Evolutionary conservation across 2,113 vertebrate genomes (phyloP).

Genomic region (Perccottus glenii): DNA sequence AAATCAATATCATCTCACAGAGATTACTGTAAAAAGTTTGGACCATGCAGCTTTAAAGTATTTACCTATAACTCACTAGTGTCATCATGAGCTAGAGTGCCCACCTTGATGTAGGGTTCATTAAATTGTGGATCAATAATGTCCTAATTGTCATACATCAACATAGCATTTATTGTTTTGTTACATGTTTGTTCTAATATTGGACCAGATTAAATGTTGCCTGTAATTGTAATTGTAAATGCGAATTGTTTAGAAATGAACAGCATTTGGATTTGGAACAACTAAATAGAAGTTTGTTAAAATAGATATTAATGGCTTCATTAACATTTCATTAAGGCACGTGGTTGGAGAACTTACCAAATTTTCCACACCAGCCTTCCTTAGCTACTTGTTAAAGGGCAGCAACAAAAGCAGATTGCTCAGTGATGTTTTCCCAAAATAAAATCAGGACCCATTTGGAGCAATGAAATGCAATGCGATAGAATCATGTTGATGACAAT

Average conservation of each 20-base stretch:
- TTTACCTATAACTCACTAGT: too few species aligned
- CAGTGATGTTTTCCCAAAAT: conserved; percentile 1
- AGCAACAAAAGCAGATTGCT: neutral
- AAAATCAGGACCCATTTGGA: neutral
- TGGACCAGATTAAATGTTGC: neutral
- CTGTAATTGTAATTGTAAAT: neutral
- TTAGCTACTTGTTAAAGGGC: neutral
- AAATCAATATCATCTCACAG: too few species aligned
- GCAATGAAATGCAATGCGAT: conserved; percentile 1
- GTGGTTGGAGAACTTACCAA: neutral
- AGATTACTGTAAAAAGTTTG: too few species aligned
- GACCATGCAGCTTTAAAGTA: too few species aligned
- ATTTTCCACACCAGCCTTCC: neutral
- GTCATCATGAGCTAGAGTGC: too few species aligned
- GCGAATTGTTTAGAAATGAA: neutral
- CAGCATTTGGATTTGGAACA: conserved; percentile 1
- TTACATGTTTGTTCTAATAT: neutral
- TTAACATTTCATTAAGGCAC: conserved; percentile 10
- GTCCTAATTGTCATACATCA: neutral
- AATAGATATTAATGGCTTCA: conserved; percentile 8
- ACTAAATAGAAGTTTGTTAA: conserved; percentile 6
- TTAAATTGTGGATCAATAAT: neutral
- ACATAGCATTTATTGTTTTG: neutral
- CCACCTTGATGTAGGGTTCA: neutral
- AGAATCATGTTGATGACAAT: conserved; percentile 8